phyloP scores from a whole-genome alignment of 2,113 vertebrate genomes.

The Pan troglodytes region NHGRI_mPanTro3-v2.1_pri NC_072411.2:43662501-43663000 shows the following conservation, averaged over 20 bases:
- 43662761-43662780: not conserved
- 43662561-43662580: not conserved
- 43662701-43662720: not conserved
- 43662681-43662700: not conserved
- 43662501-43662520: constrained; percentile 28
- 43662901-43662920: not conserved
- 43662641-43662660: not conserved
- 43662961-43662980: not conserved
- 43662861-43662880: not conserved
- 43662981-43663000: not conserved
- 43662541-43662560: not conserved
- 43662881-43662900: not conserved
- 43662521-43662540: not conserved
- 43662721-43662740: not conserved
- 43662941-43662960: not conserved
- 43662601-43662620: not conserved
- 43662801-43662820: not conserved
- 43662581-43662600: constrained; percentile 24
- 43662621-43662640: not conserved
- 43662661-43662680: not conserved
- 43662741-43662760: not conserved
- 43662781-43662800: not conserved
- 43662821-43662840: not conserved
- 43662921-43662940: not conserved
- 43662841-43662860: not conserved